Base-by-base conservation (phyloP, 2,113 vertebrate species). In the Syrmaticus mikado region DNA sequence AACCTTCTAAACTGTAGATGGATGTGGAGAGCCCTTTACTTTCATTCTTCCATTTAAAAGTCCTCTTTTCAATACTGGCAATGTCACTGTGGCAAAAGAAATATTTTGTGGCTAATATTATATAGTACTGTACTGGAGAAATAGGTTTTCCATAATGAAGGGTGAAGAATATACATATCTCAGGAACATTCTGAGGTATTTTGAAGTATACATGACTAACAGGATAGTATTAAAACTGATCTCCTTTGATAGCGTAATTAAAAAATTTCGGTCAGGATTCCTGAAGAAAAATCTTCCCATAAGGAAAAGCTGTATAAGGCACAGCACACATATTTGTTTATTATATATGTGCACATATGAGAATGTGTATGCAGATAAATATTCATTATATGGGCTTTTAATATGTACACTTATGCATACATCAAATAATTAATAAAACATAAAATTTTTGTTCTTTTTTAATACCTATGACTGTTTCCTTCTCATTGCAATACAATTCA, bases 1-100 rank as follows among this genome's bases (percentile, higher is more conserved):
- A 95, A 76, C 67, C 48, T 85, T n/a, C 85, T 94, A 86, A 94
- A 78, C 45, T 67, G 32, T 57, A 88, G 89, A 94, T 71, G 41
- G 65, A 90, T 95, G 55, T 72, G 19, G 68, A 86, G 80, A 84
- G 50, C 12, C 27, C 36, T 86, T 62, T 55, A 17, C 38, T 92
- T 90, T 55, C 86, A 93, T 88, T 24, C 10, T 89, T 94, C 70
- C 90, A 81, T 66, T 83, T 74, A 78, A 77, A 88, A 88, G 21
- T 83, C 34, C 41, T 5, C 80, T 88, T 88, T 86, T 71, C 89
- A 90, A 60, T 71, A 55, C 68, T 64, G 61, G n/a, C 28, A 84
- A 86, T 74, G 67, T 55, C 77, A 84, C 55, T 83, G 28, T 16
- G 55, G 55, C 10, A 81, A 94, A 90, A 86, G 0, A 10, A 67